Base-by-base conservation (phyloP, 35 echinoderm and acorn worm species). In the Amphiura filiformis region DNA sequence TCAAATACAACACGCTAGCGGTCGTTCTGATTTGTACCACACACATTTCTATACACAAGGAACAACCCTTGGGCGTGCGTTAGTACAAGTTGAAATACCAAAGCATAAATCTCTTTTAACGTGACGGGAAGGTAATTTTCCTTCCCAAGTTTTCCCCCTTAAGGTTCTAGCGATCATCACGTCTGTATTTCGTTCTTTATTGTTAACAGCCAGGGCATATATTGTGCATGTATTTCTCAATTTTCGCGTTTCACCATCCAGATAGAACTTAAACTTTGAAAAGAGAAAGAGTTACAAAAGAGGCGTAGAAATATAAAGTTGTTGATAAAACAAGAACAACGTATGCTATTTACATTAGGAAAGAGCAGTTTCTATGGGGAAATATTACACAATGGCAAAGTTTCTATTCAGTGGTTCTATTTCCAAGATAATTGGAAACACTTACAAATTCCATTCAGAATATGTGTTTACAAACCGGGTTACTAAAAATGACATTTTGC, bases 81-180 rank as follows among this genome's bases (percentile, higher is more conserved):
- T 23, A 70, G 61, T 23, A 11, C 61, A 70, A 70, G 61, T 70
- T 70, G 7, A 70, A 70, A 70, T 70, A 70, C 61, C 61, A 70
- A 52, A n/a, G 61, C 28, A 70, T 26, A 70, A 52, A 70, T 70
- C 61, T 70, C 61, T 70, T 70, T 70, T 70, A 30, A 26, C 61
- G 61, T 70, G 61, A n/a, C 61, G 28, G 61, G 26, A 70, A 70
- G 61, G 61, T 70, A 70, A 70, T 70, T 70, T 70, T 70, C 61
- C 15, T 2, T 15, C 61, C 15, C 61, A 5, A 70, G 26, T 2
- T 18, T 70, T 70, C 3, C 26, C 28, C 61, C 61, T 23, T 23
- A 18, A n/a, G 61, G 9, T 15, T 13, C 11, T 70, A 4, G 61
- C 61, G 61, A 70, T 70, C 61, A 70, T 70, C 61, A 5, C 61